Conservation (phyloP, 2,113 vertebrate genomes). For the Eulemur macaco region DNA sequence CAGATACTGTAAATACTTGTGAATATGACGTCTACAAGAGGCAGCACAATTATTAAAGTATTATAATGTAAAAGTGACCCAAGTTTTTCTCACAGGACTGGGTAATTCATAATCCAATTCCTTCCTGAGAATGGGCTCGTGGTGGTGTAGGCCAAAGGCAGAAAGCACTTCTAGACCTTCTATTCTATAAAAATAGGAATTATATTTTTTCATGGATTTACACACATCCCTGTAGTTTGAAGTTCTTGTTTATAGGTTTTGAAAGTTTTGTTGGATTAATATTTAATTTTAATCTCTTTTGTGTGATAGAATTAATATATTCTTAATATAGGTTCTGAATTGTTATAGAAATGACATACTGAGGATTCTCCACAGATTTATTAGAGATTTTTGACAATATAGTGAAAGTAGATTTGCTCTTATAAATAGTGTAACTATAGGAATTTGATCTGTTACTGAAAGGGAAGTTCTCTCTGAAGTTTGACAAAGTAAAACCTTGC, state of each 20-base stretch:
- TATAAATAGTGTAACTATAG: neutral
- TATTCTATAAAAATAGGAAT: neutral
- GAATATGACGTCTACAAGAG: constrained; percentile 79
- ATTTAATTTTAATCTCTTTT: constrained; percentile 39
- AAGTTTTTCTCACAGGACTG: constrained; percentile 45
- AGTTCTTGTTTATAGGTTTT: constrained; percentile 12
- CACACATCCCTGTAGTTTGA: neutral
- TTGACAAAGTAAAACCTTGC: neutral
- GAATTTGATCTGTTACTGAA: neutral
- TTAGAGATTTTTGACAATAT: neutral
- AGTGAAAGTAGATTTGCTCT: neutral
- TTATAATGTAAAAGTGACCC: constrained; percentile 52
- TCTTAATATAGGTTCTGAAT: neutral
- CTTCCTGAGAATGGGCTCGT: constrained; percentile 3
- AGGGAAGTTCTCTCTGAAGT: neutral
- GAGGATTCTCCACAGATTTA: neutral
- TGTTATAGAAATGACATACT: neutral
- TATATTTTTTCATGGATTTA: neutral
- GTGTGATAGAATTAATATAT: neutral
- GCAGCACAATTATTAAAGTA: constrained; percentile 67
- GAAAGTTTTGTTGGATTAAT: neutral
- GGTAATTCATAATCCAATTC: constrained; percentile 15
- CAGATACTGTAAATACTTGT: constrained; percentile 81
- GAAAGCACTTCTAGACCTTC: neutral
- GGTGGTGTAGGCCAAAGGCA: neutral